Conservation (phyloP, 1,140 invertebrate species). For the Drosophila sp. region DNA sequence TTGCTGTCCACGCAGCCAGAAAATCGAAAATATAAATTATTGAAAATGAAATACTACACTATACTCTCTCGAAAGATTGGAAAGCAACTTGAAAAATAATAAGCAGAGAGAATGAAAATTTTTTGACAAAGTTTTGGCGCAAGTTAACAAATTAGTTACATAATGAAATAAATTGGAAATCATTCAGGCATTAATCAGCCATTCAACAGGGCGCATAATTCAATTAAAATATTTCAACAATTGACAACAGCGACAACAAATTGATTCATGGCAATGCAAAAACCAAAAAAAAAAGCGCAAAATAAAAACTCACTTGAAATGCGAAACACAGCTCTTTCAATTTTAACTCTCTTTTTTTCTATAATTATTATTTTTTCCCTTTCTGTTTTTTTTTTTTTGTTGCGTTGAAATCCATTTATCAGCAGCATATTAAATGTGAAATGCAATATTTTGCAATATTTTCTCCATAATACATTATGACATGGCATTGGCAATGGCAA, state of each 20-base stretch:
- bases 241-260: conserved; percentile 4
- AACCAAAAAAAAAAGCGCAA: conserved; percentile 34
- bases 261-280: conserved; percentile 39
- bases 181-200: conserved; percentile 45
- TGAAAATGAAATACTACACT: conserved; percentile 3
- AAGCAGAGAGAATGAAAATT: not conserved
- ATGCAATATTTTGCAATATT: conserved; percentile 56
- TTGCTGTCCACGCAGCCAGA: conserved; percentile 36
- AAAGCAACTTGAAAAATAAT: too few species aligned
- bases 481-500: conserved; percentile 2
- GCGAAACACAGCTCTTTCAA: conserved; percentile 46
- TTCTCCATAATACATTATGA: conserved; percentile 1
- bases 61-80: not conserved
- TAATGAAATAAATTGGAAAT: conserved; percentile 38
- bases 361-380: conserved; percentile 49
- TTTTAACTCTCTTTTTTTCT: conserved; percentile 41
- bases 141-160: conserved; percentile 9
- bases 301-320: conserved; percentile 19
- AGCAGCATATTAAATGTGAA: conserved; percentile 44
- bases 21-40: conserved; percentile 31
- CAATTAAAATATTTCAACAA: conserved; percentile 53
- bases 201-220: conserved; percentile 51
- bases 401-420: conserved; percentile 60
- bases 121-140: not conserved
- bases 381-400: not conserved